Evolutionary conservation across 2,888 invertebrate genomes (phyloP), one percentile per base, ranked within the genome.

Genomic region (Pyrrhosoma nymphula): DNA sequence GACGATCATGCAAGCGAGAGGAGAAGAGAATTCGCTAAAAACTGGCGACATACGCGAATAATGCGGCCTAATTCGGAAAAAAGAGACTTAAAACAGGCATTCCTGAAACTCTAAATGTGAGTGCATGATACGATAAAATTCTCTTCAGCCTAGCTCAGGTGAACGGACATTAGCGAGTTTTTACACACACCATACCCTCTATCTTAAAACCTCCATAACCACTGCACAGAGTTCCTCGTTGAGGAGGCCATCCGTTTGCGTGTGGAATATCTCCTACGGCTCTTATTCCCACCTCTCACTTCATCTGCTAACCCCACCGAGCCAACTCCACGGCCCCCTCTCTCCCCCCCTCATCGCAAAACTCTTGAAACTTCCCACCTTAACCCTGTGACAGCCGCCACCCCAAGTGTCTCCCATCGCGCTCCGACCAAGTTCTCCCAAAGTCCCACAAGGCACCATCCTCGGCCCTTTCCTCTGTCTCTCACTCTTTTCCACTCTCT

Each of bases 311-410:
- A 60, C 3, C 55, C 26, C 89, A n/a, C 47, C n/a, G 55, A 35
- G 3, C 35, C 10, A 12, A 26, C n/a, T 26, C 16, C 55, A 12
- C 26, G 1, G 14, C 55, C 23, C 88, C 8, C 47, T 26, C 47
- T 47, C 8, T 47, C 47, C 47, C 82, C 4, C 30, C 88, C 55
- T 89, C 89, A n/a, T 89, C 55, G 39, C 23, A 16, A 55, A 89
- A 89, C 47, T 56, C 56, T 16, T n/a, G 26, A 89, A 89, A 89
- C 89, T 89, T 89, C 89, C 56, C 89, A 47, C 89, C 89, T 47
- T 82, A 82, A 26, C 26, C 89, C 56, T 55, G 55, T 89, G 89
- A 89, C 89, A 89, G 89, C 89, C 89, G 89, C 89, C 89, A 88
- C 47, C 60, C 60, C 39, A 93, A 93, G 55, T 63, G 47, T 60